These are phyloP conservation scores for Nannoperca australis DNA, from an alignment of 2,797 vertebrate species.

Conservation along the genomic window DNA sequence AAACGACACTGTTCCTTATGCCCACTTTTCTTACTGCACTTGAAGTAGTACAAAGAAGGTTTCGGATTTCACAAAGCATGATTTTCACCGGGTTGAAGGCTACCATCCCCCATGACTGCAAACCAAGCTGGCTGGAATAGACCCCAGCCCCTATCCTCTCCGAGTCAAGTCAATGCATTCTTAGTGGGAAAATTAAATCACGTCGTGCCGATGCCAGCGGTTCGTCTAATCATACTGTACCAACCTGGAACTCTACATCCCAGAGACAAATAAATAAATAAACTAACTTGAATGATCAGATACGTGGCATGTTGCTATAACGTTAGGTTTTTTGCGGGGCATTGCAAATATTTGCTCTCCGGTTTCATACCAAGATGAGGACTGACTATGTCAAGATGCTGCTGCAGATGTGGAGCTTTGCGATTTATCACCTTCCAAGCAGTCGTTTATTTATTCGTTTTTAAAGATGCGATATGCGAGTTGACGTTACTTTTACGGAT, in stretches of 20 bases:
- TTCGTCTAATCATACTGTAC: constrained; percentile 21
- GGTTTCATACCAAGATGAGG: constrained; percentile 61
- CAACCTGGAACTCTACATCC: constrained; percentile 27
- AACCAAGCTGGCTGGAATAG: constrained; percentile 76
- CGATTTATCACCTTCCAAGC: constrained; percentile 16
- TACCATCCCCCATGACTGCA: constrained; percentile 83
- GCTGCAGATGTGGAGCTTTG: constrained; percentile 72
- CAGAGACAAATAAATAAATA: background rate
- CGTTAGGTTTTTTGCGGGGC: background rate
- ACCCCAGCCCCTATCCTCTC: constrained; percentile 70
- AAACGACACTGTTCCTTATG: constrained; percentile 37
- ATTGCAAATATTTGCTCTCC: constrained; percentile 57
- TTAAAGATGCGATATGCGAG: background rate
- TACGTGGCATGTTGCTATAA: background rate
- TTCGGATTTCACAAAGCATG: constrained; percentile 84
- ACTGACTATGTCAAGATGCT: constrained; percentile 63
- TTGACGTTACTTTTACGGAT: constrained; percentile 20
- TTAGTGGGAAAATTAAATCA: constrained; percentile 70
- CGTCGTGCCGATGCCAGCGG: constrained; percentile 39
- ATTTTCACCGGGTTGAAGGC: constrained; percentile 73
- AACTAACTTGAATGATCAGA: background rate
- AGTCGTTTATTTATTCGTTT: background rate
- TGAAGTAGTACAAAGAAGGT: constrained; percentile 80
- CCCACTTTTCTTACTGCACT: constrained; percentile 67
- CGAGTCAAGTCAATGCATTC: constrained; percentile 62